Base-by-base conservation (phyloP, 2,888 invertebrate genomes). In the Heliothis peltigera region DNA sequence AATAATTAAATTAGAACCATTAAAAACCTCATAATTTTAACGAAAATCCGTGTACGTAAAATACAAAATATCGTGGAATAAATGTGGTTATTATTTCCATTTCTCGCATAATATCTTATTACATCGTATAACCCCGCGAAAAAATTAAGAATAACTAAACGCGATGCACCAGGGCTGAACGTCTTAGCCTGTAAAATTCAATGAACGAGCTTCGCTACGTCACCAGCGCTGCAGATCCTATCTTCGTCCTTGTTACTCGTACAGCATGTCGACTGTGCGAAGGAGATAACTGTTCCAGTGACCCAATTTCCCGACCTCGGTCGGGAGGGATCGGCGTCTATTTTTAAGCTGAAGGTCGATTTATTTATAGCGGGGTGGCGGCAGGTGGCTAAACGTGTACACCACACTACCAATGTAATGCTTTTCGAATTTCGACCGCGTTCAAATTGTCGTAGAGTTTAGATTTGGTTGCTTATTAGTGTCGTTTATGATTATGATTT, bases 271-370 rank as follows among this genome's bases (percentile, higher is more conserved):
- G 42, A 59, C 60, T 47, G 85, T 55, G 81, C 47, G 89, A 92
- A 75, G 68, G 89, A 81, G 92, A 91, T 71, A 75, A 85, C 59
- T 53, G 80, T 58, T 83, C 84, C 81, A 85, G 84, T 94, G 95
- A 94, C 94, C 94, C 84, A 95, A 92, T 94, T 95, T 92, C 84
- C 88, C 89, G 92, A 94, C 93, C 94, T 92, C 94, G 91, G 85
- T 89, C 87, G 89, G 90, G 87, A 87, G 92, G 92, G 94, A 91
- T 90, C 90, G 91, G 86, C 88, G 87, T 94, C 95, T 95, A 95
- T 95, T 94, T 95, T 92, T 94, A 93, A 91, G 87, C 92, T 93
- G 94, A 95, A 95, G 95, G 95, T 95, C 95, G 93, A 82, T 90
- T 89, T 95, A 95, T 95, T 93, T 93, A 94, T 94, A 93, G 92